Conservation (phyloP, 2,888 invertebrate genomes). For the Drosophila monieri region DNA sequence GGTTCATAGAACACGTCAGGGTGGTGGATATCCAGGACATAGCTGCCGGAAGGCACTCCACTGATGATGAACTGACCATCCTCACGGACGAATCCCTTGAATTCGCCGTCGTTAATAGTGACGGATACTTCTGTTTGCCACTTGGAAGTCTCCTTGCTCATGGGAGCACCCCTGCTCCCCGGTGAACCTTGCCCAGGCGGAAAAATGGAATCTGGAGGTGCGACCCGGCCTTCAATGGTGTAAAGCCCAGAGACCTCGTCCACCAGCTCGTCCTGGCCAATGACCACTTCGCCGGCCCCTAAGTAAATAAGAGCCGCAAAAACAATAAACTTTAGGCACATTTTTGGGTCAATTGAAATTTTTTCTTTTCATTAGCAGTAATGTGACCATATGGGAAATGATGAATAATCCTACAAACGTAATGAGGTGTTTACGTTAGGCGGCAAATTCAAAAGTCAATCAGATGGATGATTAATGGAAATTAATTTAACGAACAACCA, state of each 20-base stretch:
- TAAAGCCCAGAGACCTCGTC: constrained; percentile 86
- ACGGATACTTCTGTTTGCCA: constrained; percentile 92
- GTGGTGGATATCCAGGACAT: constrained; percentile 95
- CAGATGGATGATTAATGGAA: too few species aligned
- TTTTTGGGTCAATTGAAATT: constrained; percentile 29
- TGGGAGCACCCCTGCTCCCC: constrained; percentile 53
- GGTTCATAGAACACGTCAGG: constrained; percentile 97
- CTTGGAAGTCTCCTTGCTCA: constrained; percentile 82
- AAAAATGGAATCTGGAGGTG: constrained; percentile 26
- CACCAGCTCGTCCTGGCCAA: constrained; percentile 77
- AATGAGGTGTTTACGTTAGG: neutral
- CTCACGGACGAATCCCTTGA: constrained; percentile 93
- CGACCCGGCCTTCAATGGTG: constrained; percentile 86
- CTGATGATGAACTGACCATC: constrained; percentile 96
- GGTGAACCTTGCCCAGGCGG: constrained; percentile 8
- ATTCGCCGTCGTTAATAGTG: constrained; percentile 95
- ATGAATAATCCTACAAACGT: neutral
- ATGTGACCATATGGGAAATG: neutral
- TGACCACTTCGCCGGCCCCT: constrained; percentile 62
- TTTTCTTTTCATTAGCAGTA: constrained; percentile 23
- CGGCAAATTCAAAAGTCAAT: neutral
- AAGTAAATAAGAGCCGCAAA: constrained; percentile 50
- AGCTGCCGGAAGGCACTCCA: constrained; percentile 95
- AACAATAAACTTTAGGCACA: constrained; percentile 53
- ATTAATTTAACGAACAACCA: too few species aligned